Conservation (phyloP, 2,888 invertebrate genomes). For the Achlya flavicornis region DNA sequence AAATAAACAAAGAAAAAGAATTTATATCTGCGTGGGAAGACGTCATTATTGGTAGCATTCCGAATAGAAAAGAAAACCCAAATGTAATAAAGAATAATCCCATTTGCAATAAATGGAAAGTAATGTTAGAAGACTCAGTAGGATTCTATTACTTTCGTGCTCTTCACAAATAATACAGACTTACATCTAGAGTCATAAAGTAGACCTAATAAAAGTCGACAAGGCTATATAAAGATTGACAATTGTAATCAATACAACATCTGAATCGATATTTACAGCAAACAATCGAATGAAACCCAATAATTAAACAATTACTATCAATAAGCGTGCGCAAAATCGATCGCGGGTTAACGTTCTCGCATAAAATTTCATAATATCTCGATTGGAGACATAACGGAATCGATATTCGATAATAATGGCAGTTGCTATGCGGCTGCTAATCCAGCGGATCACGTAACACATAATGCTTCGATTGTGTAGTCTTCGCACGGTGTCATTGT, state of each 20-base stretch:
- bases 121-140: neutral
- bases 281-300: neutral
- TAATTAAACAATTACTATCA: neutral
- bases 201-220: neutral
- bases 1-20: neutral
- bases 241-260: neutral
- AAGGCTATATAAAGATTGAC: neutral
- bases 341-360: conserved; percentile 11
- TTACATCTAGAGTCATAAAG: neutral
- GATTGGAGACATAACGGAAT: conserved; percentile 33
- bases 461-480: conserved; percentile 32
- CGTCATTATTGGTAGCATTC: neutral
- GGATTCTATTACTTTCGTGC: neutral
- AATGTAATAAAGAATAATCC: neutral
- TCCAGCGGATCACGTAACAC: neutral
- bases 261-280: neutral
- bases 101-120: neutral
- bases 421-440: conserved; percentile 33
- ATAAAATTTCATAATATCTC: conserved; percentile 20
- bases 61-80: neutral
- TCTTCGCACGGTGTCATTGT: conserved; percentile 51
- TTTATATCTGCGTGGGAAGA: conserved; percentile 3
- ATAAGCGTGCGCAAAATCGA: conserved; percentile 1
- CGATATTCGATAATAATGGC: conserved; percentile 36
- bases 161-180: neutral